Evolutionary conservation across 1,140 invertebrate genomes (phyloP).

Genomic region (Sitodiplosis mosellana): DNA sequence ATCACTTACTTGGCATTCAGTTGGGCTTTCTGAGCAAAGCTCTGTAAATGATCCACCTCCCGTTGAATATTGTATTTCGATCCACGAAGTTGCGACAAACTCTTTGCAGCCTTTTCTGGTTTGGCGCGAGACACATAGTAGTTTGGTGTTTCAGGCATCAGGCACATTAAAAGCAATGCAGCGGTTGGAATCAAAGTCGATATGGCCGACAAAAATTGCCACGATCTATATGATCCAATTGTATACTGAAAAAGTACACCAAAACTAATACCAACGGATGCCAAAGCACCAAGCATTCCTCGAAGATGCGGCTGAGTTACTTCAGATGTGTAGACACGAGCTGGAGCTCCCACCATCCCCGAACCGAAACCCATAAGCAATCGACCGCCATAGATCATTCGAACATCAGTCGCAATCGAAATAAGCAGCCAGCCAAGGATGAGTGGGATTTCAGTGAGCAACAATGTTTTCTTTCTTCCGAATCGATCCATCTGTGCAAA

Average conservation of each 20-base stretch:
- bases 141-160: constrained; percentile 52
- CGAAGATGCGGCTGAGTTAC: constrained; percentile 47
- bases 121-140: constrained; percentile 43
- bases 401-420: constrained; percentile 32
- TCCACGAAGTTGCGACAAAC: constrained; percentile 38
- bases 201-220: constrained; percentile 38
- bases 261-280: constrained; percentile 40
- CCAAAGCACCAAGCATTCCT: constrained; percentile 42
- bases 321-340: constrained; percentile 46
- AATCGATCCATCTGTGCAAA: constrained; percentile 42
- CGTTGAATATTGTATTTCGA: constrained; percentile 40
- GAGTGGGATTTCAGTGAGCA: constrained; percentile 46
- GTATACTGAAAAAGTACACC: constrained; percentile 39
- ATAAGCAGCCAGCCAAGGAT: constrained; percentile 49
- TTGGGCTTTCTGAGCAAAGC: constrained; percentile 41
- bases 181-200: constrained; percentile 36
- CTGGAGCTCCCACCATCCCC: constrained; percentile 49
- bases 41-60: constrained; percentile 39
- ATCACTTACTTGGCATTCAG: constrained; percentile 29
- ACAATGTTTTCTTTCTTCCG: constrained; percentile 42
- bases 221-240: constrained; percentile 35
- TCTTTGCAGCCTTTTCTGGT: constrained; percentile 36
- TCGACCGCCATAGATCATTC: constrained; percentile 40
- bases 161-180: constrained; percentile 35
- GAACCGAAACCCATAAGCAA: constrained; percentile 43